These are phyloP conservation scores for Tenualosa thibaudeaui DNA, from an alignment of 2,797 vertebrate genomes.

Conservation along the genomic window DNA sequence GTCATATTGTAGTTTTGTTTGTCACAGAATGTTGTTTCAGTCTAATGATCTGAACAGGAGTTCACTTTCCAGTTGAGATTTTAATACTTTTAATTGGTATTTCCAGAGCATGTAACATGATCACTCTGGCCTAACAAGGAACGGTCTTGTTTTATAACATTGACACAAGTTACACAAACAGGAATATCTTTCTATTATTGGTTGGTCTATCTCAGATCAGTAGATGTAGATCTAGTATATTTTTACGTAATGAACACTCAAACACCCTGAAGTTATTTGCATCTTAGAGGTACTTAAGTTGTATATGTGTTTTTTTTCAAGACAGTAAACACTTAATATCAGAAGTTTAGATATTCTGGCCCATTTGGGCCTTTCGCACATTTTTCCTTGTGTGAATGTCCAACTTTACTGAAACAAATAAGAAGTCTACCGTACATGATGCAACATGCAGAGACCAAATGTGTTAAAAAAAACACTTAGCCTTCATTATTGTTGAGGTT, in stretches of 20 bases:
- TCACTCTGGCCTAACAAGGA: not conserved
- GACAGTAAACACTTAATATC: not conserved
- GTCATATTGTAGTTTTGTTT: not conserved
- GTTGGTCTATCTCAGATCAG: not conserved
- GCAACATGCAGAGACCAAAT: constrained; percentile 31
- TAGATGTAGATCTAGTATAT: no score
- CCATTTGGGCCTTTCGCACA: no score
- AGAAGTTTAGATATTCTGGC: not conserved
- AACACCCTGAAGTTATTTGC: no score
- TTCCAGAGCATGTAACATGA: not conserved
- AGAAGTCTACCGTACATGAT: constrained; percentile 36
- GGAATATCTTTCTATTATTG: not conserved
- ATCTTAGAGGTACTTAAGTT: not conserved
- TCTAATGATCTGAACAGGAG: not conserved
- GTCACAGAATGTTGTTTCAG: not conserved
- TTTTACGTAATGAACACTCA: no score
- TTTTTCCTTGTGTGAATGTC: not conserved
- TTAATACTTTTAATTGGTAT: not conserved
- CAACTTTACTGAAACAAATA: not conserved
- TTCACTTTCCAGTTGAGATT: no score
- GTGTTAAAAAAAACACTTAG: constrained; percentile 39
- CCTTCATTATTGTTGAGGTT: constrained; percentile 29
- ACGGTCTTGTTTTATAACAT: not conserved
- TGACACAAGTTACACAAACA: not conserved
- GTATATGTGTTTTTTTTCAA: not conserved